phyloP scores from a whole-genome alignment of 2,888 invertebrate species.

The Diplazon laetatorius region DNA sequence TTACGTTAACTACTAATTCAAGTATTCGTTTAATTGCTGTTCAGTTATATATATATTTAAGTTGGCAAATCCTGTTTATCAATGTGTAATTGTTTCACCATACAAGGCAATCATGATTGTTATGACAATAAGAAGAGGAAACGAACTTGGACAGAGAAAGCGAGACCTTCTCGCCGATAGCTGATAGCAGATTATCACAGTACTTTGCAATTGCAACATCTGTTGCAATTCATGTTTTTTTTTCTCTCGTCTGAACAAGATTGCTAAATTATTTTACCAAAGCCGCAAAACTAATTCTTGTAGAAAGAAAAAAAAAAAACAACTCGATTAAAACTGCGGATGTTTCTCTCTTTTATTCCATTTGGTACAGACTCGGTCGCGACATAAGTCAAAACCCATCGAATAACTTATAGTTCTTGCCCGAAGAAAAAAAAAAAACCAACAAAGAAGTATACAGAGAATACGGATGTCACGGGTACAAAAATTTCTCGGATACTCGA shows the following conservation, averaged over 20 bases:
- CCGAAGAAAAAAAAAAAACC: conserved; percentile 20
- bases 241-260: neutral
- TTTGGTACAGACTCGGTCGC: conserved; percentile 5
- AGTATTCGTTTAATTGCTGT: no score
- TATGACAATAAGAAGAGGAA: neutral
- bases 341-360: conserved; percentile 27
- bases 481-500: conserved; percentile 23
- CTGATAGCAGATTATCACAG: neutral
- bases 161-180: neutral
- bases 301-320: neutral
- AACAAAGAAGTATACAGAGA: conserved; percentile 40
- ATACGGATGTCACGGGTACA: conserved; percentile 26
- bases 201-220: conserved; percentile 18
- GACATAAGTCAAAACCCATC: neutral
- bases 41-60: no score
- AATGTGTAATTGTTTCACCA: no score
- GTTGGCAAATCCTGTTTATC: no score
- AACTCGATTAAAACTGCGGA: neutral
- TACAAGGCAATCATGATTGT: neutral
- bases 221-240: neutral
- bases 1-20: no score
- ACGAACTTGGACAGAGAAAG: neutral
- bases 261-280: no score
- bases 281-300: no score
- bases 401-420: neutral